Conservation (phyloP, 1,140 invertebrate species). For the Drosophila miranda region DNA sequence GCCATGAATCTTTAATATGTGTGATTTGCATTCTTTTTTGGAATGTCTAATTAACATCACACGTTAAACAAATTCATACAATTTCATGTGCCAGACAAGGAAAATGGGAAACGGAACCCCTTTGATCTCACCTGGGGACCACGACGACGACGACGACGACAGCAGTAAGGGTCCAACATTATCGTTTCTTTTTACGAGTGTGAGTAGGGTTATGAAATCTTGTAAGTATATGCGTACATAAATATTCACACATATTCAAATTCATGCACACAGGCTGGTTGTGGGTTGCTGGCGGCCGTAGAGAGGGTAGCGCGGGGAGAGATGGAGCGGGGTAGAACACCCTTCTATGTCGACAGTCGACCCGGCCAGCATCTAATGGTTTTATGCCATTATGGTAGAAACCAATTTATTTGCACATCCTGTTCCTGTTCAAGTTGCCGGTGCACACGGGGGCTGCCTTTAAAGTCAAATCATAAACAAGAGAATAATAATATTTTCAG, state of each 20-base stretch:
- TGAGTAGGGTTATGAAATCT: conserved; percentile 37
- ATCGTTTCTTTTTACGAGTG: conserved; percentile 47
- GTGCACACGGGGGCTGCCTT: conserved; percentile 16
- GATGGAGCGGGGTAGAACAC: not conserved
- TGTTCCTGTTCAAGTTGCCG: conserved; percentile 29
- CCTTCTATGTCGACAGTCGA: not conserved
- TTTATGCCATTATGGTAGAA: conserved; percentile 55
- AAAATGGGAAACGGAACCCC: conserved; percentile 46
- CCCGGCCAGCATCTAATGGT: conserved; percentile 29
- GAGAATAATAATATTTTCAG: conserved; percentile 37
- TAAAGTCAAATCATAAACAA: conserved; percentile 52
- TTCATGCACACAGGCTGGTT: conserved; percentile 8
- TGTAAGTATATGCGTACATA: conserved; percentile 24
- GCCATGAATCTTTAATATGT: conserved; percentile 1
- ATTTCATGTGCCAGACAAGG: conserved; percentile 14
- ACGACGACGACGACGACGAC: conserved; percentile 22
- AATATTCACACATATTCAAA: conserved; percentile 55
- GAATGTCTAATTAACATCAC: conserved; percentile 27
- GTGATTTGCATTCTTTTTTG: conserved; percentile 1
- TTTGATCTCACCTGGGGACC: conserved; percentile 52
- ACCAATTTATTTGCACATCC: conserved; percentile 60
- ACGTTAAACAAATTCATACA: conserved; percentile 18
- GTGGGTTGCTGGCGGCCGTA: not conserved
- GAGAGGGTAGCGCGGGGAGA: no score
- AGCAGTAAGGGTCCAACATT: conserved; percentile 20